These are phyloP conservation scores for Astreopora myriophthalma DNA, from an alignment of 64 coral and sea anemone genomes.

Conservation along the genomic window DNA sequence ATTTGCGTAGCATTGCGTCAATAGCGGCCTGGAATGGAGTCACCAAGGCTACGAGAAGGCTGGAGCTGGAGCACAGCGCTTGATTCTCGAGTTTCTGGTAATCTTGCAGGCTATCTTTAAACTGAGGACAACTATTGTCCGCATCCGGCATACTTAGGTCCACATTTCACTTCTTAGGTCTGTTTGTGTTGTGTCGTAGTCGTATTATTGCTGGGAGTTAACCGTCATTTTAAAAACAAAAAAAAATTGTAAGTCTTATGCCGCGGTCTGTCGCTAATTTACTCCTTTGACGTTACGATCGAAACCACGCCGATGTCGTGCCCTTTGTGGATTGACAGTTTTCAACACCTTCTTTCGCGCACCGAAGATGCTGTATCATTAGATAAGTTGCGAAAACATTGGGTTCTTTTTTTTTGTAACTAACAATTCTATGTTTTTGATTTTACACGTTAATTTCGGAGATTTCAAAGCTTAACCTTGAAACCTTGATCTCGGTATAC, in stretches of 20 bases:
- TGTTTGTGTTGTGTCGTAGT: conserved; percentile 35
- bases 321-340: background rate
- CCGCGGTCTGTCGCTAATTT: background rate
- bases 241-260: background rate
- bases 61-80: too few species aligned
- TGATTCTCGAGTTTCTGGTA: too few species aligned
- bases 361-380: background rate
- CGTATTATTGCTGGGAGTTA: background rate
- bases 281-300: background rate
- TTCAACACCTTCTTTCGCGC: conserved; percentile 1
- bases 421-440: background rate
- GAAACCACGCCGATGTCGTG: background rate
- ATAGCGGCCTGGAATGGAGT: too few species aligned
- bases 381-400: background rate
- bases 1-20: too few species aligned
- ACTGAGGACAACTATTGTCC: too few species aligned
- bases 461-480: background rate
- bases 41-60: too few species aligned
- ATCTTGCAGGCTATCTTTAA: too few species aligned
- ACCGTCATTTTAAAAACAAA: background rate
- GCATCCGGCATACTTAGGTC: too few species aligned
- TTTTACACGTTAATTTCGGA: background rate
- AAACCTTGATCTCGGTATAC: background rate
- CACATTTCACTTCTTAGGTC: too few species aligned
- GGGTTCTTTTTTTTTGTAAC: background rate